These are phyloP conservation scores for Nasonovia ribisnigri DNA, from an alignment of 2,888 invertebrate genomes.

Conservation along the genomic window DNA sequence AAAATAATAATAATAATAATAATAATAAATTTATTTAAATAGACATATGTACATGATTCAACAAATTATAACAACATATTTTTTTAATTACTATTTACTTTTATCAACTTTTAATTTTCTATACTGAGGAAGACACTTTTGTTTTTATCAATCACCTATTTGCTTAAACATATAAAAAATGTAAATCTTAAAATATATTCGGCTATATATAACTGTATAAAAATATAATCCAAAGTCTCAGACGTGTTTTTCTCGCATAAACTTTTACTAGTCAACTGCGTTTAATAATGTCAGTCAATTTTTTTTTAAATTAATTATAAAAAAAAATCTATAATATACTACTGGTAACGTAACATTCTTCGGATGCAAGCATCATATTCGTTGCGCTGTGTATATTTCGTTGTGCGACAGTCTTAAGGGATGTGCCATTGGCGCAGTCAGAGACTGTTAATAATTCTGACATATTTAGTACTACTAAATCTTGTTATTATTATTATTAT, in stretches of 20 bases:
- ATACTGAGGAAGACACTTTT: conserved; percentile 59
- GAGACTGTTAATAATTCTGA: conserved; percentile 51
- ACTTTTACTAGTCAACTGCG: conserved; percentile 36
- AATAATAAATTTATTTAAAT: conserved; percentile 61
- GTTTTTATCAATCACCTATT: conserved; percentile 63
- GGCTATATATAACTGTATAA: conserved; percentile 56
- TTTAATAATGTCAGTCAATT: conserved; percentile 61
- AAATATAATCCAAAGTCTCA: conserved; percentile 58
- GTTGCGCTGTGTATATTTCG: conserved; percentile 62
- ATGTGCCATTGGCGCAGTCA: conserved; percentile 45
- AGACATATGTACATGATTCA: conserved; percentile 61
- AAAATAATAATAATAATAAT: conserved; percentile 44
- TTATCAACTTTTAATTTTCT: conserved; percentile 55
- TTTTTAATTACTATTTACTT: conserved; percentile 41
- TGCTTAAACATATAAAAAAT: conserved; percentile 58
- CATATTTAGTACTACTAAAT: conserved; percentile 26
- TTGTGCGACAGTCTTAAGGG: conserved; percentile 63
- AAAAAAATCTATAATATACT: conserved; percentile 60
- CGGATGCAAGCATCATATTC: conserved; percentile 46
- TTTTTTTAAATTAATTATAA: conserved; percentile 35
- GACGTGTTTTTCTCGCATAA: conserved; percentile 49
- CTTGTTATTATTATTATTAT: conserved; percentile 18
- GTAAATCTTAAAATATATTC: conserved; percentile 47
- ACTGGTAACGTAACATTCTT: conserved; percentile 63
- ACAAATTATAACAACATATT: conserved; percentile 61